A percentile compares a stretch with the other conserved stretches of the same genome.
phyloP scores from a whole-genome alignment of 2,888 invertebrate genomes.

The Drosophila pegasa region DNA sequence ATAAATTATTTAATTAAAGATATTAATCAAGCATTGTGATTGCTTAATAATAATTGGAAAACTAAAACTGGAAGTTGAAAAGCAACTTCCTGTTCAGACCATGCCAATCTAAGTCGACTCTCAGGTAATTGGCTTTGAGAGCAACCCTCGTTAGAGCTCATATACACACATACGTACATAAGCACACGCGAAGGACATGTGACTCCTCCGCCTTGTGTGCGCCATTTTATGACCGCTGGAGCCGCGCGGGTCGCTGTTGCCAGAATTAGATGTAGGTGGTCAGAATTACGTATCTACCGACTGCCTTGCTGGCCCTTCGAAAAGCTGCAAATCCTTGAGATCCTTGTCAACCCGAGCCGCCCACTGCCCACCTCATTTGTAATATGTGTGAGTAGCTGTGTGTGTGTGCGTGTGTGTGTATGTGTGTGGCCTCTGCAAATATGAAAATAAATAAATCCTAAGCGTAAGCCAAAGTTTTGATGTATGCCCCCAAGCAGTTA shows the following conservation, averaged over 20 bases:
- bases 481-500: constrained; percentile 81
- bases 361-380: constrained; percentile 52
- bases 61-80: no score
- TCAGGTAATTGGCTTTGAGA: neutral
- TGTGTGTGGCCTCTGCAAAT: constrained; percentile 71
- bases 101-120: no score
- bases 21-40: no score
- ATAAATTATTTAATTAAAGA: no score
- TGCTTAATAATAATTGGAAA: no score
- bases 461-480: constrained; percentile 80
- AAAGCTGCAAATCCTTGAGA: constrained; percentile 82
- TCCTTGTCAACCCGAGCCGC: constrained; percentile 63
- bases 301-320: constrained; percentile 38
- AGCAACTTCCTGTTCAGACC: neutral
- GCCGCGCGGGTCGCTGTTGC: constrained; percentile 42
- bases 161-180: constrained; percentile 25
- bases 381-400: constrained; percentile 17
- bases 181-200: constrained; percentile 48
- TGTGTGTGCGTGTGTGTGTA: constrained; percentile 25
- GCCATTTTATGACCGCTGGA: constrained; percentile 63
- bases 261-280: constrained; percentile 74
- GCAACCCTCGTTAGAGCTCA: constrained; percentile 34
- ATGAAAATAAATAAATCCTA: constrained; percentile 82
- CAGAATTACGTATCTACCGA: constrained; percentile 33
- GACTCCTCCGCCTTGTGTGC: constrained; percentile 39